Percentiles rank a stretch among this genome's conserved stretches.
Evolutionary conservation across 2,888 invertebrate genomes (phyloP).

Genomic region (Sphecodes monilicornis): DNA sequence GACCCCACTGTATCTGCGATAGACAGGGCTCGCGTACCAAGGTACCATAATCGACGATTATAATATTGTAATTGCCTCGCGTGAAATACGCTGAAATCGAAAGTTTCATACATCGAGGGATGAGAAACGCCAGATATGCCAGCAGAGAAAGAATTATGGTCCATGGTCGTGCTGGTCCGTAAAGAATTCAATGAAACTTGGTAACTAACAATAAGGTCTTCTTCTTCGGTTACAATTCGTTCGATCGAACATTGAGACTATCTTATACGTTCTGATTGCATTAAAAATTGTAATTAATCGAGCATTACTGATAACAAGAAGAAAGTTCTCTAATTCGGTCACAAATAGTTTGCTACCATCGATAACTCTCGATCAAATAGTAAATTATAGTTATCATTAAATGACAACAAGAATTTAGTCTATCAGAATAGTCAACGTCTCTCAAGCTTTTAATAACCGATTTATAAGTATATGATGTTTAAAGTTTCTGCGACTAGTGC

Average conservation of each 20-base stretch:
- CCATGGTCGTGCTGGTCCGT: not conserved
- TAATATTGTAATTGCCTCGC: slow-evolving; percentile 92
- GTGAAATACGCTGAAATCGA: slow-evolving; percentile 89
- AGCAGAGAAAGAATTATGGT: not conserved
- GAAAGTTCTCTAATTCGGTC: no score
- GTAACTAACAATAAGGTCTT: not conserved
- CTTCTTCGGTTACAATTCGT: not conserved
- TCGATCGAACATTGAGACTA: not conserved
- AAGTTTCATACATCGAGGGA: slow-evolving; percentile 53
- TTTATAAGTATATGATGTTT: no score
- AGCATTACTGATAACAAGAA: no score
- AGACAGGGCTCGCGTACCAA: slow-evolving; percentile 94
- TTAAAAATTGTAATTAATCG: no score
- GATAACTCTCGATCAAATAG: no score
- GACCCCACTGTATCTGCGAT: slow-evolving; percentile 88
- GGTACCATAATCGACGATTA: slow-evolving; percentile 93
- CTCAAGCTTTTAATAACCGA: no score
- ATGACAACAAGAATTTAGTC: no score
- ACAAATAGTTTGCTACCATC: no score
- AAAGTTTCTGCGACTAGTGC: no score
- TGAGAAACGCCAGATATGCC: slow-evolving; percentile 3
- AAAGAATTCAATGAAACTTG: not conserved
- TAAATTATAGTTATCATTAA: no score
- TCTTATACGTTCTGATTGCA: not conserved
- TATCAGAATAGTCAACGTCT: no score